Evolutionary conservation across 2,797 vertebrate genomes (phyloP).

Genomic region (Balearica regulorum): DNA sequence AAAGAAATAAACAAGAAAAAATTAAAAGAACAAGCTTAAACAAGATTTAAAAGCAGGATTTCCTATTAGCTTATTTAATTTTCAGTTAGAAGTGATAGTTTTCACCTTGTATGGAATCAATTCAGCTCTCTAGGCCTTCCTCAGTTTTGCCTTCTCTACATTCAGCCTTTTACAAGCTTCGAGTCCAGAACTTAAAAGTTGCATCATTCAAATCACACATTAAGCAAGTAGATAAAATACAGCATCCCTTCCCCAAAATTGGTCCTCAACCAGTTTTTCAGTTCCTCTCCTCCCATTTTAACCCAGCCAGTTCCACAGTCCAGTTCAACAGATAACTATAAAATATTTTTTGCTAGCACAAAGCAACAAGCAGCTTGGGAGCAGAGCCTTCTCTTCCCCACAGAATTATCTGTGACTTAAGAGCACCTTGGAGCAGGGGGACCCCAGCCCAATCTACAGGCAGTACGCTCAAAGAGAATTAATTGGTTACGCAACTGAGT

Average conservation of each 20-base stretch:
- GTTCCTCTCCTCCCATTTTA: not conserved
- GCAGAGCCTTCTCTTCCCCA: not conserved
- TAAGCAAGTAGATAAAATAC: not conserved
- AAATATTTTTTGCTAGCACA: not conserved
- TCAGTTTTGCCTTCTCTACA: not conserved
- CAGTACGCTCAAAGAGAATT: not conserved
- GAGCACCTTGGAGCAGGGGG: not conserved
- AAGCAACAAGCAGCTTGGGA: not conserved
- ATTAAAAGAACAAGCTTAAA: not conserved
- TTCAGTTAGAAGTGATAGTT: not conserved
- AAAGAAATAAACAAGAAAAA: not conserved
- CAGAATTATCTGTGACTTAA: not conserved
- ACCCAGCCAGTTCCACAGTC: not conserved
- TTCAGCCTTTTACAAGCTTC: not conserved
- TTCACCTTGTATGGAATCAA: too few relatives aligned
- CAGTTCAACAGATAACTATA: not conserved
- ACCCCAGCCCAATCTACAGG: not conserved
- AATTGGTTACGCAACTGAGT: accelerated
- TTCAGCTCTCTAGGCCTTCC: not conserved
- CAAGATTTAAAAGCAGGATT: not conserved
- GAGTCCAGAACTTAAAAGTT: not conserved
- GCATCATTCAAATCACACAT: not conserved
- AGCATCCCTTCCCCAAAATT: not conserved
- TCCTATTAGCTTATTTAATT: not conserved
- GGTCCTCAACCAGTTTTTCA: not conserved